Percentiles rank a stretch among this genome's conserved stretches.
phyloP scores from a whole-genome alignment of 2,797 vertebrate genomes.

The Lagodon rhomboides region DNA sequence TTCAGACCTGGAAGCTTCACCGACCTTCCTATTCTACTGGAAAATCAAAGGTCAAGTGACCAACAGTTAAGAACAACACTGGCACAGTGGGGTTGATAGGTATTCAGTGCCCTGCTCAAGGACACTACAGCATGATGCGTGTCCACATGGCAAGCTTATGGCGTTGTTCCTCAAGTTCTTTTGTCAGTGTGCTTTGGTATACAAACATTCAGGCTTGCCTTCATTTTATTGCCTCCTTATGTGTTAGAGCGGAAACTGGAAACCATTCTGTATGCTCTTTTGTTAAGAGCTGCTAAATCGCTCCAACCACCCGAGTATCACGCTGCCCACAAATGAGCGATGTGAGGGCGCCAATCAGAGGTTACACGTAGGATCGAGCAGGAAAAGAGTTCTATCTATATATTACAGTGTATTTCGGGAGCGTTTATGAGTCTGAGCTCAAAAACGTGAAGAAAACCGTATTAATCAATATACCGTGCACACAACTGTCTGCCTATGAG shows the following conservation, averaged over 20 bases:
- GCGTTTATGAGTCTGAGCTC: neutral
- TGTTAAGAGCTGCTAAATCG: conserved; percentile 30
- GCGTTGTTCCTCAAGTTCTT: neutral
- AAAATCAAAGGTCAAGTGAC: too few relatives aligned
- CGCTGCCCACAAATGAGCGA: conserved; percentile 21
- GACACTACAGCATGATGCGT: neutral
- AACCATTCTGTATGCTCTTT: neutral
- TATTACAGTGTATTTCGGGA: neutral
- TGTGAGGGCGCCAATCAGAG: conserved; percentile 4
- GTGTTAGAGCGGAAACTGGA: conserved; percentile 15
- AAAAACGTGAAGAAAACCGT: neutral
- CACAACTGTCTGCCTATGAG: neutral
- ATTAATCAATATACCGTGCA: neutral
- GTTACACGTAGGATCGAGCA: neutral
- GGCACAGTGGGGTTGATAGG: neutral
- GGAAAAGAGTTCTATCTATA: neutral
- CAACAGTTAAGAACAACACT: neutral
- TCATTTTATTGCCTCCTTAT: conserved; percentile 23
- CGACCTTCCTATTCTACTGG: too few relatives aligned
- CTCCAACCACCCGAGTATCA: neutral
- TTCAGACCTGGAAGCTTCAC: too few relatives aligned
- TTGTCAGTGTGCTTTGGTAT: neutral
- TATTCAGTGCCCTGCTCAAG: neutral
- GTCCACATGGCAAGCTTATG: neutral
- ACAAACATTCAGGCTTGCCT: neutral